Base-by-base conservation (phyloP, 2,797 vertebrate species). In the Anguilla anguilla region DNA sequence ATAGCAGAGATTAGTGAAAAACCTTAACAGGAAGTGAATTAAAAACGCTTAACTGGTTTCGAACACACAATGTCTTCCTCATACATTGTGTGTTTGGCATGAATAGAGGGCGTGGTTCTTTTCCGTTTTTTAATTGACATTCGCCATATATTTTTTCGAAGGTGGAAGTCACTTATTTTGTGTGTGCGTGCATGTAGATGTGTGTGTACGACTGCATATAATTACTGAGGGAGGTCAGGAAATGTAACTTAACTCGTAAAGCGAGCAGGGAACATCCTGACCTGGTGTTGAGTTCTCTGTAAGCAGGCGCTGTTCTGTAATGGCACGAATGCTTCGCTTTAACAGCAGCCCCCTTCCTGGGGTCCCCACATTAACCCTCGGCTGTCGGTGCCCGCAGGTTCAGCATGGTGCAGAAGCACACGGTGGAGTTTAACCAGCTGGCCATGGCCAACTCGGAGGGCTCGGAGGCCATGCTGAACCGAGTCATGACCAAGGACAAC, bases 401-500 rank as follows among this genome's bases (percentile, higher is more conserved):
- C 95, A 97, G 97, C 88, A 96, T 97, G 91, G 97, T 99, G 95
- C 98, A 99, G 93, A 99, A 99, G 92, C 98, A 99, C 94, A 98
- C 98, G 59, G 98, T 99, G 96, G 98, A 99, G 96, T 99, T 99
- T 95, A 99, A 99, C 96, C 98, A 99, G 93, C 96, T 99, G 93
- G 98, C 98, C 87, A 99, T 99, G 98, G 98, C 98, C 84, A 99
- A 99, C 96, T 99, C 98, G 0, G 98, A 99, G 93, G 98, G 98
- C 89, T 99, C 98, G 2, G 98, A 99, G 96, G 97, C 97, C 49
- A 99, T 99, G 98, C 93, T 99, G 94, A 99, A 99, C 96, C 97
- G 98, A 93, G 98, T 99, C 90, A 99, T 99, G 98, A 99, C 98
- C 46, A 99, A 99, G 96, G 98, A 99, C 93, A 99, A 99, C 95